Evolutionary conservation across 30 jellyfish, hydroid and myxozoan species (phyloP).

Genomic region (Aurelia sp.): DNA sequence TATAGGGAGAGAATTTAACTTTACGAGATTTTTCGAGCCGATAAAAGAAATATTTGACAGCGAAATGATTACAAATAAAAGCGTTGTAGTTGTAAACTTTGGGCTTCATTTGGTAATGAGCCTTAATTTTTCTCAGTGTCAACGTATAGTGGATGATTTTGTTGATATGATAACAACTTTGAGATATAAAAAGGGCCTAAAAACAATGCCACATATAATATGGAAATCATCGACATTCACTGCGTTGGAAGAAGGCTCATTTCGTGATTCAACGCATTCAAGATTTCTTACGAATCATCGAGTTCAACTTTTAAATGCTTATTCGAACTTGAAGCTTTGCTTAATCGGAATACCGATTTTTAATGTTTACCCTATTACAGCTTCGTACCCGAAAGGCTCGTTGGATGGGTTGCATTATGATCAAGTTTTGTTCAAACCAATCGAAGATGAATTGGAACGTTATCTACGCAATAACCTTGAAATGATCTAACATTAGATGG

Average conservation of each 20-base stretch:
- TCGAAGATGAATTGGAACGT: slow-evolving; percentile 15
- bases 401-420: slow-evolving; percentile 21
- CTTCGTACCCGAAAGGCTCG: slow-evolving; percentile 15
- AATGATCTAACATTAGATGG: no score
- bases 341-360: slow-evolving; percentile 27
- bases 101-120: slow-evolving; percentile 56
- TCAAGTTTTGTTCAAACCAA: not conserved
- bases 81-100: slow-evolving; percentile 54
- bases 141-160: slow-evolving; percentile 12
- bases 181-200: not conserved
- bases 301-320: slow-evolving; percentile 32
- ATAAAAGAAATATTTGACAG: slow-evolving; percentile 10
- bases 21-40: slow-evolving; percentile 29
- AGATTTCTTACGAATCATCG: slow-evolving; percentile 46
- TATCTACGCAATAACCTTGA: not conserved
- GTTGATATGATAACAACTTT: not conserved
- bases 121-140: slow-evolving; percentile 9
- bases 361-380: slow-evolving; percentile 28
- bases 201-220: slow-evolving; percentile 18
- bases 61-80: slow-evolving; percentile 19
- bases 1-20: slow-evolving; percentile 26
- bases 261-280: not conserved
- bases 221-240: slow-evolving; percentile 71
- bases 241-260: not conserved
- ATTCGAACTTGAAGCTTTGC: slow-evolving; percentile 8